Percentiles rank a stretch among this genome's conserved stretches.
phyloP scores from a whole-genome alignment of 2,888 invertebrate species.

The Luperina testacea region DNA sequence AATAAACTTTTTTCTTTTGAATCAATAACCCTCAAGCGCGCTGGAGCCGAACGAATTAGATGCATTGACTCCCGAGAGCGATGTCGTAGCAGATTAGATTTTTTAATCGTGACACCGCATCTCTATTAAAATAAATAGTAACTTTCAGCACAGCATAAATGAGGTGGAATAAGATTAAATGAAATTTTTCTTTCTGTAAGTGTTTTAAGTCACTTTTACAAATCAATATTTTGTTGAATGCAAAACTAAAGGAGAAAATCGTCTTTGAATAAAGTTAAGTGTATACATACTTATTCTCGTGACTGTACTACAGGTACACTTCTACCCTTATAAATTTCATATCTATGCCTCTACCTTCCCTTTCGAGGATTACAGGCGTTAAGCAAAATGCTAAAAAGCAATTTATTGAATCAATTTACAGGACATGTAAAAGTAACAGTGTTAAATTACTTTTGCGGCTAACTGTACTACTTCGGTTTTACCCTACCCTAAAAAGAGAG shows the following conservation, averaged over 20 bases:
- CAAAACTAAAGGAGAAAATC: too few species aligned
- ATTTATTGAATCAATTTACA: background rate
- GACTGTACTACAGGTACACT: background rate
- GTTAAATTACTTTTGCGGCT: background rate
- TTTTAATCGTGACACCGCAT: constrained; percentile 16
- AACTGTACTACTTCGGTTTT: background rate
- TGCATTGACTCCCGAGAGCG: constrained; percentile 27
- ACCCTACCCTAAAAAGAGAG: constrained; percentile 7
- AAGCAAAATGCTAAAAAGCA: background rate
- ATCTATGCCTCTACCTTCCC: background rate
- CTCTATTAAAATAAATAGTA: background rate
- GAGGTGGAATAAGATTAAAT: too few species aligned
- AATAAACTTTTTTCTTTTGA: constrained; percentile 3
- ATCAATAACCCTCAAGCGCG: constrained; percentile 29
- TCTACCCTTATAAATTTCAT: too few species aligned
- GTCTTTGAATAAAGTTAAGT: too few species aligned
- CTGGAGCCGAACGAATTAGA: constrained; percentile 40
- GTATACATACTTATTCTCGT: too few species aligned
- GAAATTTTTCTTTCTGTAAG: too few species aligned
- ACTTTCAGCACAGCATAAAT: background rate
- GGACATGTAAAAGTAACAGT: background rate
- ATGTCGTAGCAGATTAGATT: constrained; percentile 9
- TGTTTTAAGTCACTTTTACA: too few species aligned
- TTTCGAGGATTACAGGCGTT: background rate
- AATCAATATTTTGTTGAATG: too few species aligned